phyloP scores from a whole-genome alignment of 2,797 vertebrate genomes.

The Phrynocephalus vlangalii region DNA sequence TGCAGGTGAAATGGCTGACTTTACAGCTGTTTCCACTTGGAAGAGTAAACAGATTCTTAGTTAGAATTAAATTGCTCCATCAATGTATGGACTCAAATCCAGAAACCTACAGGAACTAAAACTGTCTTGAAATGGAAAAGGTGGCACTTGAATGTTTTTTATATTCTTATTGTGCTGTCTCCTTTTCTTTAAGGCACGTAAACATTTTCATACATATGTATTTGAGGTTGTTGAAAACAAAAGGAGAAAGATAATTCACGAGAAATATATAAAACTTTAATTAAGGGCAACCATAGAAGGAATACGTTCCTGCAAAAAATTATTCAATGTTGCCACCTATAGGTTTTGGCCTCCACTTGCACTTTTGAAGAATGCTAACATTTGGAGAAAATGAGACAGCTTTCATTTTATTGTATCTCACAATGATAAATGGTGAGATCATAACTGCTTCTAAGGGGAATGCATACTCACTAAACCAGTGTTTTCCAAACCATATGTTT shows the following conservation, averaged over 20 bases:
- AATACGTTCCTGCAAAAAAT: conserved; percentile 56
- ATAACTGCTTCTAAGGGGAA: not conserved
- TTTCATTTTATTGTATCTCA: conserved; percentile 26
- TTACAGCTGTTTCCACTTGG: conserved; percentile 38
- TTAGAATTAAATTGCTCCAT: conserved; percentile 44
- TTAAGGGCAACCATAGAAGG: conserved; percentile 61
- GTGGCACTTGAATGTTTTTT: conserved; percentile 19
- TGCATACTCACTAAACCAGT: not conserved
- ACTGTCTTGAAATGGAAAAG: conserved; percentile 53
- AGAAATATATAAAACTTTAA: conserved; percentile 70
- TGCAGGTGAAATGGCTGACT: conserved; percentile 44
- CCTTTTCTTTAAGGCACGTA: conserved; percentile 54
- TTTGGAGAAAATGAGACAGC: not conserved
- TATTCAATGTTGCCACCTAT: conserved; percentile 82
- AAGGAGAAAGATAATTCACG: conserved; percentile 44
- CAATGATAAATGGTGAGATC: not conserved
- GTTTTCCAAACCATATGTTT: not conserved
- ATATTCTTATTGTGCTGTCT: conserved; percentile 56
- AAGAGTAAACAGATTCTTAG: conserved; percentile 28
- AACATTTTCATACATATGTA: conserved; percentile 56
- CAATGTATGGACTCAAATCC: conserved; percentile 34
- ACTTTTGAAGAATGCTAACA: not conserved
- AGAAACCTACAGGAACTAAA: conserved; percentile 28
- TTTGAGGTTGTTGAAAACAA: conserved; percentile 64
- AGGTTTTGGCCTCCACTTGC: conserved; percentile 63